Evolutionary conservation across 2,797 vertebrate species (phyloP), one percentile per base, ranked within the genome.

Genomic region (Cuculus canorus): DNA sequence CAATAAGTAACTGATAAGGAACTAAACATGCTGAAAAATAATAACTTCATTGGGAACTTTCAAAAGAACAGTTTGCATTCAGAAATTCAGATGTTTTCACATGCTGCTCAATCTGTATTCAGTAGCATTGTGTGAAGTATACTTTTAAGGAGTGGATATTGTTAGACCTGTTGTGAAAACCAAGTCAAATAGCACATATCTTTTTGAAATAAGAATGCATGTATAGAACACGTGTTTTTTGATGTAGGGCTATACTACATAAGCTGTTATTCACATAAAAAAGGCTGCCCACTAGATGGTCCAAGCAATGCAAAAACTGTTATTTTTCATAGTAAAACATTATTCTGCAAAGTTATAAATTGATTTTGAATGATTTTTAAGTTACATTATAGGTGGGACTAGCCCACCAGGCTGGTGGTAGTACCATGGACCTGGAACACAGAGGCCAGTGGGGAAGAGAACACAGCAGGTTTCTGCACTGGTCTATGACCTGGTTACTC

Each of bases 11-110:
- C 35, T 93, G 16, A 86, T 88, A 77, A 81, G 77, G 90, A 83
- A 79, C 33, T 87, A 96, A 96, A 94, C 63, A 63, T 88, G 56
- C 33, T 92, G 71, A 94, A 90, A 71, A 92, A 69, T 82, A 94
- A 57, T 25, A 63, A 86, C 54, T 70, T 93, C 21, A 69, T 86
- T 52, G 77, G 33, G 30, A 91, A 47, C 76, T 94, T 95, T 95
- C 73, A 94, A 91, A 93, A 93, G 24, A 71, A 43, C 0, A 0
- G 5, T 11, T 84, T 95, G n/a, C 39, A 8, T 89, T 88, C 41
- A 50, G 68, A 92, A 72, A 63, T 61, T 90, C 69, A 66, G 39
- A 79, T 91, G 32, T 50, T 77, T 96, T 96, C 77, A 82, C 45
- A 61, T 2, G 5, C 61, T 72, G 39, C 30, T 86, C 32, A 63